Base-by-base conservation (phyloP, 2,113 vertebrate genomes). In the Tetrao urogallus region DNA sequence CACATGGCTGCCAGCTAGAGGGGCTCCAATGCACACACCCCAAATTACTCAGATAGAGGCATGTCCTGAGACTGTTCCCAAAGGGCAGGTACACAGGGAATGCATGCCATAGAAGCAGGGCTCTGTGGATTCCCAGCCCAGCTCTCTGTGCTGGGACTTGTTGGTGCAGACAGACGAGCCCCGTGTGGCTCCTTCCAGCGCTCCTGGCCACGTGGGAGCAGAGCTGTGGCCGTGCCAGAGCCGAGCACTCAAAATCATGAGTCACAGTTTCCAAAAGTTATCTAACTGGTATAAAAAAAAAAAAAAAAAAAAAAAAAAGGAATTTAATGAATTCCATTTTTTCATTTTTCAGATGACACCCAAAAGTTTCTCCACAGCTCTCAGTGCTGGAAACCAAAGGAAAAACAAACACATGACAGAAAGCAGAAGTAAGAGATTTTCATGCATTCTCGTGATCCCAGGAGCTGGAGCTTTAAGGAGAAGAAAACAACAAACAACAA, bases 211-310 rank as follows among this genome's bases (percentile, higher is more conserved):
- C 6, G 3, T 90, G 88, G 94, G 84, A 92, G 91, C 28, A 93
- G 78, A 93, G 4, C 61, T 36, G 38, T 43, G 52, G 76, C 11
- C 0, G 32, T 92, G 89, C 90, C 91, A 96, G 77, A 88, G 47
- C 43, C 50, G 57, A 93, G 69, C 82, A 48, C 10, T 88, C 82
- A 83, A 90, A 91, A 82, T 77, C 79, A 13, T 90, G 95, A 96
- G 72, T 94, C 95, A 94, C 6, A 90, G 78, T 92, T 95, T 93
- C 95, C 79, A 4, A 94, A 95, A 95, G 86, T 86, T 88, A 91
- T 91, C 82, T 84, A 90, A 84, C 61, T 81, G 54, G 82, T 67
- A 47, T 91, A 58, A 13, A 22, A 78, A 66, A 58, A 76, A 36
- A 36, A 36, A 36, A 38, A 38, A 38, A 38, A 38, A 38, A 38